phyloP scores from a whole-genome alignment of 1,140 invertebrate species.

The Calliphora vicina region DNA sequence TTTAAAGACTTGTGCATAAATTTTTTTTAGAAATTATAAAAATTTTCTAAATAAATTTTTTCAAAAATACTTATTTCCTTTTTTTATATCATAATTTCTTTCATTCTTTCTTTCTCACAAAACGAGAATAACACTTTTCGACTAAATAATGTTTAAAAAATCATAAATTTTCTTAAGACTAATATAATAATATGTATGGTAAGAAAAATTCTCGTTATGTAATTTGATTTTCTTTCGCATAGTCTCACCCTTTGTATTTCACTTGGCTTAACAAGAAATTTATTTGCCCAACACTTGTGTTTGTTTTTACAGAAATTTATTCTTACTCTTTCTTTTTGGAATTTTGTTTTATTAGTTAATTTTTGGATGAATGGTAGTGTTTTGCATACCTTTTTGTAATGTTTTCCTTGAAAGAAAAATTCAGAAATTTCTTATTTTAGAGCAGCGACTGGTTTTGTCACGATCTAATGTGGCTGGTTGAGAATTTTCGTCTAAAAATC shows the following conservation, averaged over 20 bases:
- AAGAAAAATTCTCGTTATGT: constrained; percentile 31
- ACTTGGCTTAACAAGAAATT: background rate
- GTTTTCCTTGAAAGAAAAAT: constrained; percentile 33
- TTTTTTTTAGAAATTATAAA: constrained; percentile 20
- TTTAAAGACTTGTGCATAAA: constrained; percentile 31
- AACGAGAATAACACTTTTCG: background rate
- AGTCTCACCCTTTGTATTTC: background rate
- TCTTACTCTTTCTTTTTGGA: constrained; percentile 9
- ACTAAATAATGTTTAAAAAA: background rate
- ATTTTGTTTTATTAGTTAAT: constrained; percentile 1
- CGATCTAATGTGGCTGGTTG: constrained; percentile 39
- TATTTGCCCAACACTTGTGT: background rate
- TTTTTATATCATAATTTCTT: background rate
- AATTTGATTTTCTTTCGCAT: constrained; percentile 6
- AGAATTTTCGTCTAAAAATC: constrained; percentile 40
- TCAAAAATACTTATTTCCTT: constrained; percentile 25
- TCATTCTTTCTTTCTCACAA: background rate
- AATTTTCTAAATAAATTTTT: constrained; percentile 19
- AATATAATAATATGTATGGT: background rate
- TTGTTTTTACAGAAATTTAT: background rate
- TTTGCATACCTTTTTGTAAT: constrained; percentile 39
- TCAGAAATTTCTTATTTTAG: constrained; percentile 12
- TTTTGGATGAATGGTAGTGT: background rate
- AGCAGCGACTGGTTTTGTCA: constrained; percentile 18
- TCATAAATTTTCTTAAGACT: background rate